Conservation (phyloP, 2,797 vertebrate genomes). For the Poeciliopsis infans region DNA sequence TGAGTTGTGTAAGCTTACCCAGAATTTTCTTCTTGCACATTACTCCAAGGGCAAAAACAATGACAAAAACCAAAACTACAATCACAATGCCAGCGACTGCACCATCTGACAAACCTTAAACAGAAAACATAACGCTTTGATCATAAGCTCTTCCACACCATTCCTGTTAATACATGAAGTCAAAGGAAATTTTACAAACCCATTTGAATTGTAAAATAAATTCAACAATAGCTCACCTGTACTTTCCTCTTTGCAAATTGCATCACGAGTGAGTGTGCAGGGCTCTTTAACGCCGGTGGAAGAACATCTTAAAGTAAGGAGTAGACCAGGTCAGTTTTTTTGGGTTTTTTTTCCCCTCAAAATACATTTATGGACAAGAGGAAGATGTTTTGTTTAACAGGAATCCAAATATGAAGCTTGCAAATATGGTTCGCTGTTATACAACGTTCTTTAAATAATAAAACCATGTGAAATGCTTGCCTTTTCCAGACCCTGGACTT, state of each 20-base stretch:
- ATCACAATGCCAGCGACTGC: accelerated
- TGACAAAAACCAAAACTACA: accelerated
- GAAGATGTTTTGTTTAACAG: neutral
- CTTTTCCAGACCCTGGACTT: neutral
- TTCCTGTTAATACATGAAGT: neutral
- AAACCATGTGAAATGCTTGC: neutral
- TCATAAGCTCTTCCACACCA: neutral
- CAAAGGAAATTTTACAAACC: neutral
- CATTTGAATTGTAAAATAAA: neutral
- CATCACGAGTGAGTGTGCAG: slow-evolving; percentile 55
- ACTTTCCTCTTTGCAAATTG: slow-evolving; percentile 52
- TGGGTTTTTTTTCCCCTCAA: neutral
- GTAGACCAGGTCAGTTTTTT: neutral
- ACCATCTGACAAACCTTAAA: neutral
- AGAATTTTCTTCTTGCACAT: accelerated
- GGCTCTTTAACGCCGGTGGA: neutral
- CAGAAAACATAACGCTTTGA: neutral
- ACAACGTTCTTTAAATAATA: neutral
- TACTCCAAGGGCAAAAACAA: accelerated
- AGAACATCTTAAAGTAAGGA: slow-evolving; percentile 61
- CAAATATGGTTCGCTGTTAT: too few species aligned
- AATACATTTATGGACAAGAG: neutral
- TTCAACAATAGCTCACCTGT: slow-evolving; percentile 24
- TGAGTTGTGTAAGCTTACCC: slow-evolving; percentile 15
- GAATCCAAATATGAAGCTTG: neutral